Evolutionary conservation across 2,888 invertebrate species (phyloP).

Genomic region (Erebia epiphron): DNA sequence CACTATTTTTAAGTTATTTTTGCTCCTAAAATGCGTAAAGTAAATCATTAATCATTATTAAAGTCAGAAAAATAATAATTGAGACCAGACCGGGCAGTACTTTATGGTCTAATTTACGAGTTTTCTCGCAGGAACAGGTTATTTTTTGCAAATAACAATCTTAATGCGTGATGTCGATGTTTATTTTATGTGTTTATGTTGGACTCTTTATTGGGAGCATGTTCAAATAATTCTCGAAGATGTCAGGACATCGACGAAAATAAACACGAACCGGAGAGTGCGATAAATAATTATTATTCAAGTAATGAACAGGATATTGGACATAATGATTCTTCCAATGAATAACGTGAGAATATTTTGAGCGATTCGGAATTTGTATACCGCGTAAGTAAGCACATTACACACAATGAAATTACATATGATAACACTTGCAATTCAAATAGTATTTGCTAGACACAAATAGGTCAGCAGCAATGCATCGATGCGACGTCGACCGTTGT

Average conservation of each 20-base stretch:
- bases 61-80: conserved; percentile 73
- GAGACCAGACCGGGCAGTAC: conserved; percentile 53
- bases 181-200: conserved; percentile 58
- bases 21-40: conserved; percentile 29
- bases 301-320: conserved; percentile 1
- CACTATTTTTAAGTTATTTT: background rate
- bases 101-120: conserved; percentile 72
- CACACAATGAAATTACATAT: conserved; percentile 1
- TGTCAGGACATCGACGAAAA: conserved; percentile 22
- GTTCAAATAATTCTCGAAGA: conserved; percentile 51
- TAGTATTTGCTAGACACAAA: conserved; percentile 62
- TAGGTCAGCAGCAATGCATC: conserved; percentile 70
- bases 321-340: background rate
- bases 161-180: conserved; percentile 63
- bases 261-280: conserved; percentile 2
- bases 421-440: conserved; percentile 37
- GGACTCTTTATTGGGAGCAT: conserved; percentile 57
- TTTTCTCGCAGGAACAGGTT: conserved; percentile 55
- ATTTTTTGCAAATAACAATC: conserved; percentile 62
- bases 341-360: conserved; percentile 1
- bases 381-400: background rate
- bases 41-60: conserved; percentile 67
- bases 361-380: background rate
- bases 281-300: conserved; percentile 7
- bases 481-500: conserved; percentile 68